These are phyloP conservation scores for Callionymus lyra DNA, from an alignment of 2,113 vertebrate genomes.

Conservation along the genomic window DNA sequence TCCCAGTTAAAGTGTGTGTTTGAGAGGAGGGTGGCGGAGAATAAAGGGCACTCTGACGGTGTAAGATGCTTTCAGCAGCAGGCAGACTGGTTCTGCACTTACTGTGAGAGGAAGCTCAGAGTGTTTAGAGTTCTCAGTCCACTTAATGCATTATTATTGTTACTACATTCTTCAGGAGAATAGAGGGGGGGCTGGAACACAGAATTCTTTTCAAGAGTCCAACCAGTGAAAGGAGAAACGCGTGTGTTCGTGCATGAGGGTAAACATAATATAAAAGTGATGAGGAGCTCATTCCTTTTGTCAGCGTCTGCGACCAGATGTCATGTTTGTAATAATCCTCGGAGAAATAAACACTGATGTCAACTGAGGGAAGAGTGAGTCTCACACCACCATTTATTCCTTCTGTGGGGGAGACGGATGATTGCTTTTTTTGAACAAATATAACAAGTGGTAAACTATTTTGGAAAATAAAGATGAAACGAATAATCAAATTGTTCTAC, in stretches of 20 bases:
- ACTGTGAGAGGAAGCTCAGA: constrained; percentile 59
- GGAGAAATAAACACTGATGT: constrained; percentile 30
- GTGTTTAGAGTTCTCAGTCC: constrained; percentile 59
- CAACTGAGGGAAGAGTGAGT: neutral
- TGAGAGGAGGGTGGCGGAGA: constrained; percentile 4
- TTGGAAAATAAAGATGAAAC: too few species aligned
- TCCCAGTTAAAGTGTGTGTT: constrained; percentile 20
- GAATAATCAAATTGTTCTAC: too few species aligned
- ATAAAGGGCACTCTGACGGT: constrained; percentile 36
- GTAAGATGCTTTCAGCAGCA: constrained; percentile 61
- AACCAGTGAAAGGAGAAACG: constrained; percentile 30
- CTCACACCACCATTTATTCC: constrained; percentile 24
- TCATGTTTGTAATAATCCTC: constrained; percentile 26
- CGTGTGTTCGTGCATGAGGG: constrained; percentile 3
- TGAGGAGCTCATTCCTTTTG: constrained; percentile 33
- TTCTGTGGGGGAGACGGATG: constrained; percentile 3
- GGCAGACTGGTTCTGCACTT: constrained; percentile 60
- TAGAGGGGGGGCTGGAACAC: constrained; percentile 36
- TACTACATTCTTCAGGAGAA: constrained; percentile 62
- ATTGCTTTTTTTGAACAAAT: neutral
- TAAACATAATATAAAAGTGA: constrained; percentile 31
- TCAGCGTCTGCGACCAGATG: constrained; percentile 13
- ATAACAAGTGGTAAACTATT: too few species aligned
- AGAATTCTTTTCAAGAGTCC: constrained; percentile 56
- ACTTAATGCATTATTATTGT: constrained; percentile 72